A percentile compares a stretch with the other conserved stretches of the same genome.
Conservation (phyloP, 2,113 vertebrate genomes). For the Scomber colias region DNA sequence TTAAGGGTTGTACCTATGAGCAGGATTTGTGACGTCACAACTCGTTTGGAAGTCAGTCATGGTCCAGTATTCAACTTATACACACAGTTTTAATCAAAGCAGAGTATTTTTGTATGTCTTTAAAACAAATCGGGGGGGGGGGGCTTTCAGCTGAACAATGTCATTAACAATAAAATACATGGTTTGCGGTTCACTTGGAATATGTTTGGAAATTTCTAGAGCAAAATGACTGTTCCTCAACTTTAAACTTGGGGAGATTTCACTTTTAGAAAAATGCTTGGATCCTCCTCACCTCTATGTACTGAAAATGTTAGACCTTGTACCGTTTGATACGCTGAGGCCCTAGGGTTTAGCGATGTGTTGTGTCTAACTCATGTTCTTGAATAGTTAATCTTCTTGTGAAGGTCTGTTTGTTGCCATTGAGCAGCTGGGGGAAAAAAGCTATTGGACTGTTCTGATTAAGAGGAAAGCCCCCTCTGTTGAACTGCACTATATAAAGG, state of each 20-base stretch:
- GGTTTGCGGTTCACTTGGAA: background rate
- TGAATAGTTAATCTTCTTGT: constrained; percentile 44
- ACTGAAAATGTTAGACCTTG: background rate
- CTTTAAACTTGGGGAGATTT: background rate
- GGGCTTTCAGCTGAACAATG: background rate
- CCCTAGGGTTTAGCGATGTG: background rate
- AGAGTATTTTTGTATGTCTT: too few relatives aligned
- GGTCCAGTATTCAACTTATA: too few relatives aligned
- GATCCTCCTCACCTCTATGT: background rate
- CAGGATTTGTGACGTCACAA: too few relatives aligned
- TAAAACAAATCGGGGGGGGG: too few relatives aligned
- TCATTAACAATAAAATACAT: background rate
- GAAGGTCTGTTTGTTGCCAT: constrained; percentile 3
- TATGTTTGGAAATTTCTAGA: background rate
- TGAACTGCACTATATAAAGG: constrained; percentile 64
- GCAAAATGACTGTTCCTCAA: background rate
- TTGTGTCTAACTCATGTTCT: constrained; percentile 7
- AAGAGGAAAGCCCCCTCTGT: constrained; percentile 37
- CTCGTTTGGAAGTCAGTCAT: too few relatives aligned
- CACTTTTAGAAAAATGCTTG: background rate
- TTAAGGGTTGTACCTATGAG: too few relatives aligned
- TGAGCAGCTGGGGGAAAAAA: background rate
- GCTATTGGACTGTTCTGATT: background rate
- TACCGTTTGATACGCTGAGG: background rate
- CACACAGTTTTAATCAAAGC: too few relatives aligned